These are phyloP conservation scores for Eulemur coronatus DNA, from an alignment of 2,797 vertebrate species.

Conservation along the genomic window DNA sequence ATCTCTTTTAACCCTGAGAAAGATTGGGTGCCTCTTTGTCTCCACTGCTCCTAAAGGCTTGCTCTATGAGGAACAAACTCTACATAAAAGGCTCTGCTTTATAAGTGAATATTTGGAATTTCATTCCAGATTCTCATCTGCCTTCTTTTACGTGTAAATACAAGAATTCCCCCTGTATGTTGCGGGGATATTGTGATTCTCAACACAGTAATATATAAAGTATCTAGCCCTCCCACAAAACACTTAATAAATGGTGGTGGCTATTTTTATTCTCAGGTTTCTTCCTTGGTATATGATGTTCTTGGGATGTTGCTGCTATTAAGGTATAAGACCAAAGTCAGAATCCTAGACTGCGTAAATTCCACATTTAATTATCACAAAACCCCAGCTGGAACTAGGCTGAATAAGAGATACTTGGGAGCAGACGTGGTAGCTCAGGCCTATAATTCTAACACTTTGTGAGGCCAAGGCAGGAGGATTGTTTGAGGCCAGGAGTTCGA, in stretches of 20 bases:
- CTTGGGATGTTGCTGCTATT: background rate
- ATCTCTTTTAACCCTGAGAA: background rate
- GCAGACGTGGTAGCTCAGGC: background rate
- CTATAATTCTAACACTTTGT: no score
- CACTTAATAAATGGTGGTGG: background rate
- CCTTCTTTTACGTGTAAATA: constrained; percentile 24
- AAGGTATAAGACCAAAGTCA: background rate
- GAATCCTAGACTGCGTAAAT: constrained; percentile 33
- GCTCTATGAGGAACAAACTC: background rate
- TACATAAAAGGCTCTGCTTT: constrained; percentile 25
- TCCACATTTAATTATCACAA: constrained; percentile 17
- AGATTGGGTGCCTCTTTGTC: background rate
- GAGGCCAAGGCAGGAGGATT: background rate
- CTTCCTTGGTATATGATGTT: constrained; percentile 15
- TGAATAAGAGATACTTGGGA: background rate
- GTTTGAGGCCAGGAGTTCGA: background rate
- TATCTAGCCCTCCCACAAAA: constrained; percentile 38
- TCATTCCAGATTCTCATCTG: background rate
- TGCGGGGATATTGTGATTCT: constrained; percentile 4
- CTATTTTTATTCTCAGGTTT: constrained; percentile 43
- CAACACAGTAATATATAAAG: background rate
- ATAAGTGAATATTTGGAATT: background rate
- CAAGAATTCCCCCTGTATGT: background rate
- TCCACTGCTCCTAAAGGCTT: background rate
- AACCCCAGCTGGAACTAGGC: constrained; percentile 19